Percentiles rank a stretch among this genome's conserved stretches.
phyloP scores from a whole-genome alignment of 2,113 vertebrate species.

The Xiphophorus couchianus region DNA sequence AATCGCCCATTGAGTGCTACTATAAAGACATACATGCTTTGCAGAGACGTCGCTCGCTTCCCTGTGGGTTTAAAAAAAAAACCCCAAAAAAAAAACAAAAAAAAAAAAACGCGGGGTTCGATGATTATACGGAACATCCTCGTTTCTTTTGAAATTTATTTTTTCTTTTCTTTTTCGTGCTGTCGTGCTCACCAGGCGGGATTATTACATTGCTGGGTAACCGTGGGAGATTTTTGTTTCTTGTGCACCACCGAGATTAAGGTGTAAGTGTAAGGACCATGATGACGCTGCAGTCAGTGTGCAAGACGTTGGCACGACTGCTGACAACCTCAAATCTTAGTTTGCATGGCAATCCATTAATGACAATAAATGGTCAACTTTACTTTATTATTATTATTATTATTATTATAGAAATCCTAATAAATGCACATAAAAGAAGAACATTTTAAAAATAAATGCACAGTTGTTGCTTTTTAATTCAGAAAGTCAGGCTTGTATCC shows the following conservation, averaged over 20 bases:
- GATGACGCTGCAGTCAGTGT: slow-evolving; percentile 28
- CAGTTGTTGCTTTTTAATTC: neutral
- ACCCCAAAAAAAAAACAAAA: no score
- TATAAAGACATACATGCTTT: slow-evolving; percentile 69
- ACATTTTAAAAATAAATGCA: neutral
- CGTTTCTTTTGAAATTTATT: slow-evolving; percentile 3
- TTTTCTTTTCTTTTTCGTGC: neutral
- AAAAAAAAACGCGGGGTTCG: slow-evolving; percentile 16
- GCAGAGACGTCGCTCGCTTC: slow-evolving; percentile 48
- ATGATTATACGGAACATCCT: slow-evolving; percentile 53
- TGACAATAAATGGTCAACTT: no score
- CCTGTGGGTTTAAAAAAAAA: slow-evolving; percentile 30
- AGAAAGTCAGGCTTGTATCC: neutral
- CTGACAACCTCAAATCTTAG: slow-evolving; percentile 40
- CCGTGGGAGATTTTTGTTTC: slow-evolving; percentile 36
- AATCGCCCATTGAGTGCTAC: slow-evolving; percentile 77
- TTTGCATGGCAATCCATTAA: no score
- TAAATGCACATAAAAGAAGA: no score
- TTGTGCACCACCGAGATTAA: slow-evolving; percentile 41
- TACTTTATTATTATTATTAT: neutral
- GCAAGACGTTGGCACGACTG: slow-evolving; percentile 25
- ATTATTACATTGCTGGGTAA: slow-evolving; percentile 52
- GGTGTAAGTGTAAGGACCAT: slow-evolving; percentile 57
- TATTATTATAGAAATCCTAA: no score
- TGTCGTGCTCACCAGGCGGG: slow-evolving; percentile 27